These are phyloP conservation scores for Camponotus floridanus DNA, from an alignment of 1,140 invertebrate species.

Conservation along the genomic window DNA sequence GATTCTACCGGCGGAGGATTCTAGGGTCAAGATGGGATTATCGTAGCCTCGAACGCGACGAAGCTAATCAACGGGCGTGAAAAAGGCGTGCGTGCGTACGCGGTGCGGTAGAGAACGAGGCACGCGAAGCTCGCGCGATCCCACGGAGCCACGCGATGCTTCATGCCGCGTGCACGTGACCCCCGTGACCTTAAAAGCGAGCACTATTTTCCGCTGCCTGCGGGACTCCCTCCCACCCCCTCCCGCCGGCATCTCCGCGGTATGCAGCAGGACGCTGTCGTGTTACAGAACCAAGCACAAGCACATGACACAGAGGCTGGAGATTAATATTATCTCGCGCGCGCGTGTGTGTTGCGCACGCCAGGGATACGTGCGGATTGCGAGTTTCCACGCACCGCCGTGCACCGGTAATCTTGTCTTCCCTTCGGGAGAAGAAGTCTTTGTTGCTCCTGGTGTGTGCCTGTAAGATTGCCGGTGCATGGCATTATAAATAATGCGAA, in stretches of 20 bases:
- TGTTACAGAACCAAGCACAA: conserved; percentile 73
- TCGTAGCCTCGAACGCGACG: conserved; percentile 32
- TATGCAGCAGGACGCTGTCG: conserved; percentile 33
- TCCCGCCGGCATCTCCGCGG: conserved; percentile 1
- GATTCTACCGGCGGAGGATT: neutral
- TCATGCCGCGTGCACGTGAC: conserved; percentile 80
- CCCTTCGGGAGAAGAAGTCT: conserved; percentile 35
- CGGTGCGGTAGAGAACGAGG: conserved; percentile 35
- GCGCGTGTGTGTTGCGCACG: conserved; percentile 25
- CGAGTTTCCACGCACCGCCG: conserved; percentile 23
- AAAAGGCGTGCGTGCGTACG: conserved; percentile 75
- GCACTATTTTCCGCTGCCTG: conserved; percentile 81
- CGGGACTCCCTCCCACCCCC: conserved; percentile 57
- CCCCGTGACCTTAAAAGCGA: conserved; percentile 79
- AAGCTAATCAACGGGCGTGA: conserved; percentile 57
- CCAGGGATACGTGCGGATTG: conserved; percentile 26
- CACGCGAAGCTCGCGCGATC: conserved; percentile 76
- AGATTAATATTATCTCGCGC: conserved; percentile 75
- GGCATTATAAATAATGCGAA: conserved; percentile 41
- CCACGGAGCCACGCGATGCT: conserved; percentile 82
- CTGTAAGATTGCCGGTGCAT: neutral
- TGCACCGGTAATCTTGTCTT: conserved; percentile 48
- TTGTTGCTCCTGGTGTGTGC: conserved; percentile 59
- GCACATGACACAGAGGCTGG: conserved; percentile 70
- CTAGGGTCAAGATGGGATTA: conserved; percentile 15